Percentiles rank a stretch among this genome's conserved stretches.
phyloP scores from a whole-genome alignment of 2,797 vertebrate genomes.

The Periophthalmus magnuspinnatus region DNA sequence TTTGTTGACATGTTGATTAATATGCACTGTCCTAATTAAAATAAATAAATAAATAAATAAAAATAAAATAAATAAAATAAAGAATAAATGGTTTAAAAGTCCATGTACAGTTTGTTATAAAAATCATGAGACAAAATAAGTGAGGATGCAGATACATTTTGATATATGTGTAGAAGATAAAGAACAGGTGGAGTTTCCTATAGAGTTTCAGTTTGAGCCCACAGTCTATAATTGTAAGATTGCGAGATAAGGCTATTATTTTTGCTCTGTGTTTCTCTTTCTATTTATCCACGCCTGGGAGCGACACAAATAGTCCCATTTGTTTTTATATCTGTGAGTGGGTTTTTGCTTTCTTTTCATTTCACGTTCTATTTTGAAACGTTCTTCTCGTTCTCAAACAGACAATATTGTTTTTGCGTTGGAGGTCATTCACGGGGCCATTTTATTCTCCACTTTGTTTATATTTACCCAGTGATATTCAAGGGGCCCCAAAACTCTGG shows the following conservation, averaged over 20 bases:
- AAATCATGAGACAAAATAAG: neutral
- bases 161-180: neutral
- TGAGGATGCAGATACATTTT: neutral
- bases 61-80: too few relatives aligned
- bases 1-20: too few relatives aligned
- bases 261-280: neutral
- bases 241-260: neutral
- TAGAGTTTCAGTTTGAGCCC: neutral
- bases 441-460: conserved; percentile 63
- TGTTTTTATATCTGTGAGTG: neutral
- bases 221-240: neutral
- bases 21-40: too few relatives aligned
- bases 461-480: conserved; percentile 79
- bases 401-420: conserved; percentile 50
- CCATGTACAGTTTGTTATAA: too few relatives aligned
- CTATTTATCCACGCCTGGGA: conserved; percentile 1
- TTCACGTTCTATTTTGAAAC: conserved; percentile 21
- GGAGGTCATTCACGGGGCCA: conserved; percentile 56
- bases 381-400: conserved; percentile 21
- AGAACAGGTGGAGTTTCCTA: neutral
- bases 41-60: too few relatives aligned
- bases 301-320: conserved; percentile 14
- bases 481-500: conserved; percentile 80
- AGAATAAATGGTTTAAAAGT: too few relatives aligned
- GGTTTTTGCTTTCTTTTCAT: conserved; percentile 17